A percentile compares a stretch with the other conserved stretches of the same genome.
Conservation (phyloP, 2,888 invertebrate genomes). For the Leptinotarsa rubiginosa region DNA sequence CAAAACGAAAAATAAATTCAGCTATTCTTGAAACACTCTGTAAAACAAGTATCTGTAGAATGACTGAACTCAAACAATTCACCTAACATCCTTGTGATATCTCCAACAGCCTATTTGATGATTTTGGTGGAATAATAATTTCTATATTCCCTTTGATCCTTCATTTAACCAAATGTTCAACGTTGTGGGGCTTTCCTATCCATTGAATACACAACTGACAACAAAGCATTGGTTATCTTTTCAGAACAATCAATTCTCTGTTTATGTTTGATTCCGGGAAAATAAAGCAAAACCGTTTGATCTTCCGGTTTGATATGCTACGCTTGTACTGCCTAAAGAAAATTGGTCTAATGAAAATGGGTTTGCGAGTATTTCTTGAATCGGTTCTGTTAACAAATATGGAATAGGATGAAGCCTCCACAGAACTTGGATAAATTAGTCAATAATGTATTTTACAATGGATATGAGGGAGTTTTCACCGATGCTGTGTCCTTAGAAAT, state of each 20-base stretch:
- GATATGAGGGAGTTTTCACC: no score
- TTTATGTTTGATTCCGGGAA: slow-evolving; percentile 25
- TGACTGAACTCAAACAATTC: no score
- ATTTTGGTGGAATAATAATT: slow-evolving; percentile 21
- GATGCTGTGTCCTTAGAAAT: no score
- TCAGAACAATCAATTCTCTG: slow-evolving; percentile 27
- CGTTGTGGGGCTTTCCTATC: slow-evolving; percentile 22
- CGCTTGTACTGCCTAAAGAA: background rate
- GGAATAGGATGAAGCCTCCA: no score
- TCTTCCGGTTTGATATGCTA: background rate
- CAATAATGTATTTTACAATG: no score
- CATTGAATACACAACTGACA: slow-evolving; percentile 26
- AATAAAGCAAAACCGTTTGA: slow-evolving; percentile 21
- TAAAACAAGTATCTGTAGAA: no score
- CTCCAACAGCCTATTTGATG: background rate
- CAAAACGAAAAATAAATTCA: no score
- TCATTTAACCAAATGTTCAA: slow-evolving; percentile 12
- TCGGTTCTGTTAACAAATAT: no score
- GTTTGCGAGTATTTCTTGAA: background rate
- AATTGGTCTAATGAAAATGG: background rate
- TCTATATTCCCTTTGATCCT: slow-evolving; percentile 25
- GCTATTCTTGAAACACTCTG: no score
- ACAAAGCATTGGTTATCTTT: slow-evolving; percentile 30
- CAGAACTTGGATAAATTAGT: no score
- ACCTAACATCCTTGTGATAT: background rate